These are phyloP conservation scores for Solenodon paradoxus DNA, from an alignment of 2,113 vertebrate species.

Conservation along the genomic window DNA sequence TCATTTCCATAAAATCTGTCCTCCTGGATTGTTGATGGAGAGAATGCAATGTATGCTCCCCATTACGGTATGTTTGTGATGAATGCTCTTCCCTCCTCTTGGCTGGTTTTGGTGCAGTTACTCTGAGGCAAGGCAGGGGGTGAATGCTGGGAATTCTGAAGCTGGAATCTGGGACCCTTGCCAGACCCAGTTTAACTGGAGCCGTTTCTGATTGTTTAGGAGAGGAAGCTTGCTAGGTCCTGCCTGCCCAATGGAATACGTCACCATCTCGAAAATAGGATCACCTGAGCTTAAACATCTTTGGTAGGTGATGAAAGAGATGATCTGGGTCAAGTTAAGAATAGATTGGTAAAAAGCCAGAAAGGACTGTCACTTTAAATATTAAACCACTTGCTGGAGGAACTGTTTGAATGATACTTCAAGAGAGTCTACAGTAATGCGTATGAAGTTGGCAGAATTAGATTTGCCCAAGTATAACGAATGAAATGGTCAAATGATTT, in stretches of 20 bases:
- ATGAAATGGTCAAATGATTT: neutral
- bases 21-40: neutral
- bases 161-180: neutral
- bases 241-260: neutral
- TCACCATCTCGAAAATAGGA: neutral
- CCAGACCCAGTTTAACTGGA: neutral
- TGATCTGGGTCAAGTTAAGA: neutral
- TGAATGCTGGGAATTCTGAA: neutral
- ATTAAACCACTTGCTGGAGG: neutral
- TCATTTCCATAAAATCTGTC: neutral
- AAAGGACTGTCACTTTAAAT: neutral
- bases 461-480: neutral
- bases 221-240: neutral
- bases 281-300: neutral
- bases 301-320: neutral
- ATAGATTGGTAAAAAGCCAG: neutral
- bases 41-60: fast-evolving
- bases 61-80: fast-evolving
- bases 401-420: too few species aligned
- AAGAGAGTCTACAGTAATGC: neutral
- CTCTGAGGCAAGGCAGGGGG: neutral
- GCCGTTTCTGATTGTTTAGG: neutral
- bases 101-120: neutral
- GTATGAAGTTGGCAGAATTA: fast-evolving
- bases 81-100: neutral